Evolutionary conservation across 2,888 invertebrate species (phyloP).

Genomic region (Pardosa pseudoannulata): DNA sequence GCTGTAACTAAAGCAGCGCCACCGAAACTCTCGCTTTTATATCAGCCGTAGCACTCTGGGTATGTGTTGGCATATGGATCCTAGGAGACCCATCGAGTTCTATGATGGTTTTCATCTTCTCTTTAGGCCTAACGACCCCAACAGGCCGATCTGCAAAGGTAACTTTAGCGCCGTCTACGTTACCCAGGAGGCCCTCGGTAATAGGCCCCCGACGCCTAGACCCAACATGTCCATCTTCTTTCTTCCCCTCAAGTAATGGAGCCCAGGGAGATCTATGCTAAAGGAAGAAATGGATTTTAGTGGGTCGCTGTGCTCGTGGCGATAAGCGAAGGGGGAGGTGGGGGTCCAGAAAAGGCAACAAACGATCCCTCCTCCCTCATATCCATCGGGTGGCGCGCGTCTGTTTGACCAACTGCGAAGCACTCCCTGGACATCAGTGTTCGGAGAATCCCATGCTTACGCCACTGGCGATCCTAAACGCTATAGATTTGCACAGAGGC

Average conservation of each 20-base stretch:
- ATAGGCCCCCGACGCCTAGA: constrained; percentile 66
- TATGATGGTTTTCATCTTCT: constrained; percentile 72
- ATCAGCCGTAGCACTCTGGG: constrained; percentile 29
- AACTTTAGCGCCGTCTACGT: constrained; percentile 44
- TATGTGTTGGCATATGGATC: constrained; percentile 72
- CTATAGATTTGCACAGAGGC: constrained; percentile 70
- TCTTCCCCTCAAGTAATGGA: constrained; percentile 58
- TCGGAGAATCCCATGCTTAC: constrained; percentile 52
- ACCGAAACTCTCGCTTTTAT: constrained; percentile 49
- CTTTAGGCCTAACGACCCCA: constrained; percentile 73
- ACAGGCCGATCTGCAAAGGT: constrained; percentile 68
- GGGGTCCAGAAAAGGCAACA: constrained; percentile 30
- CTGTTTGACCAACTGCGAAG: constrained; percentile 73
- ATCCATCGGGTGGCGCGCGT: constrained; percentile 45
- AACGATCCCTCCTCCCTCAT: constrained; percentile 22
- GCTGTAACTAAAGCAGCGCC: constrained; percentile 61
- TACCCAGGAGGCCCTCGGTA: constrained; percentile 54
- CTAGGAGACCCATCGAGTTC: constrained; percentile 68
- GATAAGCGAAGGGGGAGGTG: constrained; percentile 51
- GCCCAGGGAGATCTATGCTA: constrained; percentile 64
- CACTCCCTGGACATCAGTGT: constrained; percentile 67
- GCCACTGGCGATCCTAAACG: constrained; percentile 67
- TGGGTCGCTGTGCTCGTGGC: constrained; percentile 59
- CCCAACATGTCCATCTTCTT: constrained; percentile 64
- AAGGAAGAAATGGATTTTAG: constrained; percentile 68